These are phyloP conservation scores for Thomomys bottae DNA, from an alignment of 2,113 vertebrate species.

Conservation along the genomic window DNA sequence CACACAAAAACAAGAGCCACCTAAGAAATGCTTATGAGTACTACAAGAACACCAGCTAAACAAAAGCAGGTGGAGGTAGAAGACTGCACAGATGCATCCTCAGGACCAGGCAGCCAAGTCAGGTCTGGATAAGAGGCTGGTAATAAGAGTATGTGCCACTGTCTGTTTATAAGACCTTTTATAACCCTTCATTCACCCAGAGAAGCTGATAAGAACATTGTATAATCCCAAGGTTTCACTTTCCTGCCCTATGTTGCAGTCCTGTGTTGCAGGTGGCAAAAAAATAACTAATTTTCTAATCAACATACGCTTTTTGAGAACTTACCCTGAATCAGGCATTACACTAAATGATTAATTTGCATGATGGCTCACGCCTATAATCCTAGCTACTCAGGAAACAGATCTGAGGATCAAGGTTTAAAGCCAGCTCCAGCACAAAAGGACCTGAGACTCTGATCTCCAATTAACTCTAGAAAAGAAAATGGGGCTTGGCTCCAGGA, in stretches of 20 bases:
- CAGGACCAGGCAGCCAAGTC: not conserved
- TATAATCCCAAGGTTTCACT: not conserved
- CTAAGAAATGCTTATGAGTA: not conserved
- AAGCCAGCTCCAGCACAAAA: no score
- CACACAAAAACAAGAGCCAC: not conserved
- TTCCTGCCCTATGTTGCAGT: not conserved
- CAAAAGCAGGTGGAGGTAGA: not conserved
- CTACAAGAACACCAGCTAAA: not conserved
- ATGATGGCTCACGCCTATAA: no score
- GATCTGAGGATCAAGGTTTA: no score
- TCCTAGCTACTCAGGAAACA: no score
- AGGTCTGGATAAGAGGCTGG: not conserved
- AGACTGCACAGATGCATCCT: not conserved
- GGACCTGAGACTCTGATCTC: no score
- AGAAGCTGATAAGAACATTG: not conserved
- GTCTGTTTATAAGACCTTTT: not conserved
- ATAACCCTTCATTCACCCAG: not conserved
- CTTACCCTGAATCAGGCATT: not conserved
- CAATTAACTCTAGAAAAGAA: no score
- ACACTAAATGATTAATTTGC: not conserved
- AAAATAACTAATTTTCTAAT: slow-evolving; percentile 2
- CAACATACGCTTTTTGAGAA: not conserved
- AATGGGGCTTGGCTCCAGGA: no score
- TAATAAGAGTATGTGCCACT: not conserved
- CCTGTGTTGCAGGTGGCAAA: not conserved